Conservation (phyloP, 2,797 vertebrate genomes). For the Luscinia megarhynchos region DNA sequence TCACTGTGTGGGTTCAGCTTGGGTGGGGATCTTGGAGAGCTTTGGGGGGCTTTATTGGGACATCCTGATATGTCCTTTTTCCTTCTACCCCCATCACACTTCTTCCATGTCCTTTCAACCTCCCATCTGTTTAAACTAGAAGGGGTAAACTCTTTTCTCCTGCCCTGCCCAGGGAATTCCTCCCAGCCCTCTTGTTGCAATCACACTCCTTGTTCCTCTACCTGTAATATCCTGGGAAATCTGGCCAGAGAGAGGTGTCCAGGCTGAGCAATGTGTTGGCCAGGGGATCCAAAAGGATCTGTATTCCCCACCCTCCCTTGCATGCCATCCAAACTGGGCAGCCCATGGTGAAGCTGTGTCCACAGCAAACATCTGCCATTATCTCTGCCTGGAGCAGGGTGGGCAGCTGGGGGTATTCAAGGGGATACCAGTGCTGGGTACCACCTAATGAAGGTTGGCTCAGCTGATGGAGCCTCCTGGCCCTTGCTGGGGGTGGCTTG, state of each 20-base stretch:
- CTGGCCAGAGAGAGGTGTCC: not conserved
- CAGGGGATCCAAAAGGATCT: not conserved
- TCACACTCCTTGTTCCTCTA: not conserved
- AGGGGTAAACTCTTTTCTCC: not conserved
- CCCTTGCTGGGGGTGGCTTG: rapidly evolving
- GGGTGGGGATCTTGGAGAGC: not conserved
- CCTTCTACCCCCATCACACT: rapidly evolving
- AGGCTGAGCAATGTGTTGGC: not conserved
- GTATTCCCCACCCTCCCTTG: rapidly evolving
- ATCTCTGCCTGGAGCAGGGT: not conserved
- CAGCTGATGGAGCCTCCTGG: not conserved
- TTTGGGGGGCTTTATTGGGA: not conserved
- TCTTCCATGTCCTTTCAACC: not conserved
- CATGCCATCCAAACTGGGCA: not conserved
- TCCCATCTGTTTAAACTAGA: not conserved
- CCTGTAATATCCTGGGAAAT: not conserved
- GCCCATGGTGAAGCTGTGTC: not conserved
- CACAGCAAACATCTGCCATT: not conserved
- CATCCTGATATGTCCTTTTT: not conserved
- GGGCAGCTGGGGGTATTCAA: not conserved
- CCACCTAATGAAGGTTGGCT: not conserved
- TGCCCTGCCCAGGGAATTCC: not conserved
- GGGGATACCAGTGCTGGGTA: not conserved
- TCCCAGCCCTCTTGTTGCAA: not conserved
- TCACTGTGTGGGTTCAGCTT: not conserved